These are phyloP conservation scores for Archilochus colubris DNA, from an alignment of 2,113 vertebrate genomes.

Conservation along the genomic window DNA sequence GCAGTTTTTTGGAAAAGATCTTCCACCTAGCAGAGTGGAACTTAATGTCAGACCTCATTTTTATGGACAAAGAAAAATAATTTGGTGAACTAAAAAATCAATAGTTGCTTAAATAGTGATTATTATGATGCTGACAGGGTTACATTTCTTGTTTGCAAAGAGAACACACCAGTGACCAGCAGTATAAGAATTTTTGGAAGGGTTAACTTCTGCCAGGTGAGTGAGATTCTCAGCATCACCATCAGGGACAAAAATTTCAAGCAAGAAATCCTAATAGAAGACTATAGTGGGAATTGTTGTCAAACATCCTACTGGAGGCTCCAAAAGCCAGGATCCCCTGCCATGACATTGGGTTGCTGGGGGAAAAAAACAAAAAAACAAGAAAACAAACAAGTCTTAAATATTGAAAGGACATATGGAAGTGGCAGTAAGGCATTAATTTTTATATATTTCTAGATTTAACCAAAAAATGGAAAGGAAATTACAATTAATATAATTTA, in stretches of 20 bases:
- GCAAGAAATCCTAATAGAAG: background rate
- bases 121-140: background rate
- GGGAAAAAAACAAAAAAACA: background rate
- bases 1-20: background rate
- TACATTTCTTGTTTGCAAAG: background rate
- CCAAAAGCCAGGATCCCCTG: background rate
- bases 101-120: background rate
- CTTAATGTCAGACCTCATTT: background rate
- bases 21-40: background rate
- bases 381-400: background rate
- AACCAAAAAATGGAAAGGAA: constrained; percentile 21
- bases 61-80: constrained; percentile 19
- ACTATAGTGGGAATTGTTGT: background rate
- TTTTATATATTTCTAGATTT: background rate
- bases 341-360: background rate
- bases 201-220: background rate
- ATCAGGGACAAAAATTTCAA: background rate
- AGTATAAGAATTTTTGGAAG: background rate
- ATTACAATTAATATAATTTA: constrained; percentile 12
- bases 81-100: background rate
- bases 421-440: background rate
- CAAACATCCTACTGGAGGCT: background rate
- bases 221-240: background rate
- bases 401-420: background rate
- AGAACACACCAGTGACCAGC: background rate